These are phyloP conservation scores for Aphelenchoides avenae DNA, from an alignment of 1,140 invertebrate genomes.

Conservation along the genomic window DNA sequence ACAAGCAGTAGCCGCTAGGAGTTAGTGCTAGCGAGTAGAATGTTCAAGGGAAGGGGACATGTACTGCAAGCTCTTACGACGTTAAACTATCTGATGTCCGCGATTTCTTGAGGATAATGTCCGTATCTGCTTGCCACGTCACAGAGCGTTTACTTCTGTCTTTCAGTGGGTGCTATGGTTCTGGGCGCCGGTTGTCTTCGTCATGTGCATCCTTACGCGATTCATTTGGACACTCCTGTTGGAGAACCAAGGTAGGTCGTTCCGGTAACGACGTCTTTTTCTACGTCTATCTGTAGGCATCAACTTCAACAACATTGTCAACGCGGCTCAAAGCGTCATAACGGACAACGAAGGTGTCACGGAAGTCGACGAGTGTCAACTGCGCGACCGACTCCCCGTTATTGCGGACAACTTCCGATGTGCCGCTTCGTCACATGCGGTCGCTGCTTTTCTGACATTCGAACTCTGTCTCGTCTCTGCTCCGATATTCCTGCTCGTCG, in stretches of 20 bases:
- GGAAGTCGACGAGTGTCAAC: conserved; percentile 22
- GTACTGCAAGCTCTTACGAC: too few relatives aligned
- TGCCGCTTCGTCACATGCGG: conserved; percentile 24
- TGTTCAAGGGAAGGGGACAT: too few relatives aligned
- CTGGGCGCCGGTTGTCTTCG: conserved; percentile 29
- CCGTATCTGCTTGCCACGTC: too few relatives aligned
- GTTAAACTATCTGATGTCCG: too few relatives aligned
- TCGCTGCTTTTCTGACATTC: conserved; percentile 26
- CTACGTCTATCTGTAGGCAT: conserved; percentile 13
- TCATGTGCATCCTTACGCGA: conserved; percentile 31
- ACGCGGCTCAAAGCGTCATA: conserved; percentile 17
- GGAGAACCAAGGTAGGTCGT: conserved; percentile 20
- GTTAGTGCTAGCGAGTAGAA: too few relatives aligned
- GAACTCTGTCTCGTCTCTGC: conserved; percentile 24
- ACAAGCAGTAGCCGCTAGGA: too few relatives aligned
- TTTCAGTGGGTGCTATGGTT: conserved; percentile 33
- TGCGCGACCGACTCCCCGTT: conserved; percentile 13
- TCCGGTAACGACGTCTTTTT: not conserved
- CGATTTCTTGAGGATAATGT: too few relatives aligned
- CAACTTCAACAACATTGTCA: conserved; percentile 28
- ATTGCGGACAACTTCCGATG: conserved; percentile 29
- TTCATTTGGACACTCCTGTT: conserved; percentile 30
- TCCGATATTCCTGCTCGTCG: conserved; percentile 20
- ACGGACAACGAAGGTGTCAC: conserved; percentile 27
- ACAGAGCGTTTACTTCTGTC: too few relatives aligned